A percentile compares a stretch with the other conserved stretches of the same genome.
phyloP scores from a whole-genome alignment of 2,797 vertebrate species.

The Hoplostethus mediterraneus region DNA sequence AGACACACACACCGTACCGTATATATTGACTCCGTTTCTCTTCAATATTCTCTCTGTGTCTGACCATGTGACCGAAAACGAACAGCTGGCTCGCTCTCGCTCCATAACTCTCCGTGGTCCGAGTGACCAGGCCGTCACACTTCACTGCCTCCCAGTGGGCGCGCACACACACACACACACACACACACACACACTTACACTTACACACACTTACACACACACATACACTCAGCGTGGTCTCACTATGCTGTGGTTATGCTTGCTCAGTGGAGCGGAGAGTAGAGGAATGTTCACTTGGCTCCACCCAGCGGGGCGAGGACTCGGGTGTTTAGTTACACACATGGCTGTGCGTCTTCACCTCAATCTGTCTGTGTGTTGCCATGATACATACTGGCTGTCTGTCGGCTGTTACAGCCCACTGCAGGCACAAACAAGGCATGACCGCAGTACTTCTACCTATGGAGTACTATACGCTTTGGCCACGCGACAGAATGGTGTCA shows the following conservation, averaged over 20 bases:
- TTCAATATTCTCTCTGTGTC: conserved; percentile 55
- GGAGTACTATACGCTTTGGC: neutral
- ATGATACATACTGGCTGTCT: conserved; percentile 22
- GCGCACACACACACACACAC: conserved; percentile 9
- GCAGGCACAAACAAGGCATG: conserved; percentile 49
- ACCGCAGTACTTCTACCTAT: conserved; percentile 11
- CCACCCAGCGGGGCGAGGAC: conserved; percentile 62
- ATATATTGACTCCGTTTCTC: conserved; percentile 52
- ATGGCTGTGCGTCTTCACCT: conserved; percentile 68
- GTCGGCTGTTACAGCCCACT: conserved; percentile 38
- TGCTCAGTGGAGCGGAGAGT: conserved; percentile 74
- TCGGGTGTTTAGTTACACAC: conserved; percentile 69
- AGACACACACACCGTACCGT: conserved; percentile 38
- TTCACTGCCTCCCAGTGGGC: conserved; percentile 64
- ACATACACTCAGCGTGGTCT: conserved; percentile 42
- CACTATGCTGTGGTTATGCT: conserved; percentile 68
- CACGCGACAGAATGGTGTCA: conserved; percentile 26
- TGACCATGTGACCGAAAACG: conserved; percentile 71
- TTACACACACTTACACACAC: conserved; percentile 20
- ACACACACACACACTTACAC: conserved; percentile 18
- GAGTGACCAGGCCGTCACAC: conserved; percentile 75
- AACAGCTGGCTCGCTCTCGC: conserved; percentile 78
- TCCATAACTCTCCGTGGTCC: conserved; percentile 70
- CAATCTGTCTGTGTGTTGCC: conserved; percentile 47
- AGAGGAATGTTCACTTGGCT: conserved; percentile 72